Conservation (phyloP, 2,888 invertebrate genomes). For the Temnothorax ravouxi region DNA sequence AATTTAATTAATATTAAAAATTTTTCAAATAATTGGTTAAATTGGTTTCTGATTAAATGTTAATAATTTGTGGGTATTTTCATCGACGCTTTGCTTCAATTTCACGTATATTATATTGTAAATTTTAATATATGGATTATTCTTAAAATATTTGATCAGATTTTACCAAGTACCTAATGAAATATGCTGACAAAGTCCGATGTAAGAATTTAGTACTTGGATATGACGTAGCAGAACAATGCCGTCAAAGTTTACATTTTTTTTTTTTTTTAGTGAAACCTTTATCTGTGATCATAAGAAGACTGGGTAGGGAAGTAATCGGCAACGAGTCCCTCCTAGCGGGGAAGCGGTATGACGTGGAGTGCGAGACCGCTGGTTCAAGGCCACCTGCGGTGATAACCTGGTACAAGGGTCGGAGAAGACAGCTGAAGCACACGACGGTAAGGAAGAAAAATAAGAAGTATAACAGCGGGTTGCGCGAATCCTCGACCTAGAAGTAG, state of each 20-base stretch:
- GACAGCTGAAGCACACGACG: conserved; percentile 93
- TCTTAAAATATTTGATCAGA: neutral
- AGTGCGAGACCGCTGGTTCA: conserved; percentile 94
- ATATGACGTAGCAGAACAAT: neutral
- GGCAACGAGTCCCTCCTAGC: conserved; percentile 90
- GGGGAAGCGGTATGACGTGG: conserved; percentile 93
- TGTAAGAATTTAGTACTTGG: neutral
- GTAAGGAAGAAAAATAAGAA: conserved; percentile 86
- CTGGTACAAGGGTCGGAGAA: conserved; percentile 95
- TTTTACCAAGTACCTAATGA: neutral
- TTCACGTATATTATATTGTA: neutral
- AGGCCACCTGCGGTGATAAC: conserved; percentile 95
- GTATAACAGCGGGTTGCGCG: conserved; percentile 11
- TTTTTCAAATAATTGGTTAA: conserved; percentile 21
- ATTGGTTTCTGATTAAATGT: neutral
- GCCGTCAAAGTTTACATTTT: neutral
- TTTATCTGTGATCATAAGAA: conserved; percentile 92
- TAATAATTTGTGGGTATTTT: neutral
- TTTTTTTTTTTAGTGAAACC: conserved; percentile 90
- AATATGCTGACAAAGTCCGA: neutral
- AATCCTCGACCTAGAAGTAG: conserved; percentile 35
- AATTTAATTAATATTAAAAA: conserved; percentile 20
- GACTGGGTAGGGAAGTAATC: conserved; percentile 84
- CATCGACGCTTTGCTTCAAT: neutral
- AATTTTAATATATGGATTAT: neutral